Evolutionary conservation across 1,140 invertebrate species (phyloP).

Genomic region (Hirudo medicinalis): DNA sequence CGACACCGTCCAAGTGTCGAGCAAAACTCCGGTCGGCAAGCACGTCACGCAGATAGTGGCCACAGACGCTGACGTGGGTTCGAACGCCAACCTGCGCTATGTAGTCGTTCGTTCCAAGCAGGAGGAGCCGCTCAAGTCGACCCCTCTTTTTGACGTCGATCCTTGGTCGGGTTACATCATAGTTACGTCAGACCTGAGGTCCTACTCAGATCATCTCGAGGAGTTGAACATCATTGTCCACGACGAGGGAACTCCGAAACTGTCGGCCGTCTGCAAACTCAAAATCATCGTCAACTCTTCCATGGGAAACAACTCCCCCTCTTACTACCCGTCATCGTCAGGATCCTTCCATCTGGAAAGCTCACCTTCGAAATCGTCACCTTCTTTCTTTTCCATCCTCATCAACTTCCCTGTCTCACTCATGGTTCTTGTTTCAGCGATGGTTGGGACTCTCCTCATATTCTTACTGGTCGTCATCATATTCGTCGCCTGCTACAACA

Average conservation of each 20-base stretch:
- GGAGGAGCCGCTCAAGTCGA: neutral
- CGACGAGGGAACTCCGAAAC: conserved; percentile 14
- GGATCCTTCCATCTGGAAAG: no score
- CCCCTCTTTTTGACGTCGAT: conserved; percentile 8
- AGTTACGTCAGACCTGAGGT: neutral
- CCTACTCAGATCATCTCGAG: neutral
- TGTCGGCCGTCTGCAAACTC: conserved; percentile 5
- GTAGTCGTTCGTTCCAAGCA: neutral
- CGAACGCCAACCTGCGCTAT: conserved; percentile 14
- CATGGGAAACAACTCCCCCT: neutral
- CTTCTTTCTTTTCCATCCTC: conserved; percentile 7
- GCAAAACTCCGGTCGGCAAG: neutral
- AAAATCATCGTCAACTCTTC: conserved; percentile 1
- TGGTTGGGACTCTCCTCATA: neutral
- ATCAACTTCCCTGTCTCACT: neutral
- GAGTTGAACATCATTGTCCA: neutral
- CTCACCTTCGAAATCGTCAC: neutral
- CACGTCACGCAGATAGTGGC: neutral
- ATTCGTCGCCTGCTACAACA: conserved; percentile 10
- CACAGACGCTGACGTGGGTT: conserved; percentile 4
- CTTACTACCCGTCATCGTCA: no score
- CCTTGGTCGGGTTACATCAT: neutral
- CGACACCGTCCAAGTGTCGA: conserved; percentile 17
- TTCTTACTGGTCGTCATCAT: conserved; percentile 6
- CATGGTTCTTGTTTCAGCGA: neutral